Evolutionary conservation across 2,113 vertebrate species (phyloP), one percentile per base, ranked within the genome.

Genomic region (Eptesicus fuscus): DNA sequence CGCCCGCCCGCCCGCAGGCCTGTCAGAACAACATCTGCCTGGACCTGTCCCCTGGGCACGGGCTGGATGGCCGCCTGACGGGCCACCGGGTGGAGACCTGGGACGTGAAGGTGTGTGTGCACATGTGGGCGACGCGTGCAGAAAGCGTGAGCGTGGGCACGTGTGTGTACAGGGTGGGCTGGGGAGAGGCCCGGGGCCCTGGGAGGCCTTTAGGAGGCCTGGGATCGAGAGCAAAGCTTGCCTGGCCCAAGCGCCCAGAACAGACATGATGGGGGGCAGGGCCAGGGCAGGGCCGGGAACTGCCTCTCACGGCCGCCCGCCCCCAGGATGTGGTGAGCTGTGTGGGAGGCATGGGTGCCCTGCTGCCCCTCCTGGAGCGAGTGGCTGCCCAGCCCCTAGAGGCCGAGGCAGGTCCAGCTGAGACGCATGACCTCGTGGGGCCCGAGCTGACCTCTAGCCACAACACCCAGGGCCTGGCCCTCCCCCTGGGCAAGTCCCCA

Each of bases 11-110:
- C 59, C 63, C 90, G 47, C 90, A 99, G 99, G 99, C 99, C 85
- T 99, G 99, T 96, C 99, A 99, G 98, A 99, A 98, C 96, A 99
- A 99, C 97, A 99, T 99, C 97, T 99, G 99, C 96, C 96, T 99
- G 98, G 99, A 99, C 96, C 98, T 99, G 63, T 99, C 99, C 25
- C 99, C 99, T 25, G 98, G 99, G 96, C 99, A 99, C 0, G 79
- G 97, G 32, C 98, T 99, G 83, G 99, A 99, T 0, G 99, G 99
- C 92, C 99, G 99, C 79, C 98, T 99, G 94, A 99, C 99, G 0
- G 99, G 99, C 12, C 99, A 99, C 97, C 98, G 98, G 42, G 99
- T 99, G 44, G 98, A 99, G 96, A 99, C 99, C 95, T 99, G 99
- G 99, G 99, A 99, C 6, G 95, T 99, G 96, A 99, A 99, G 99